A percentile compares a stretch with the other conserved stretches of the same genome.
Evolutionary conservation across 2,888 invertebrate genomes (phyloP).

Genomic region (Torymus texanus): DNA sequence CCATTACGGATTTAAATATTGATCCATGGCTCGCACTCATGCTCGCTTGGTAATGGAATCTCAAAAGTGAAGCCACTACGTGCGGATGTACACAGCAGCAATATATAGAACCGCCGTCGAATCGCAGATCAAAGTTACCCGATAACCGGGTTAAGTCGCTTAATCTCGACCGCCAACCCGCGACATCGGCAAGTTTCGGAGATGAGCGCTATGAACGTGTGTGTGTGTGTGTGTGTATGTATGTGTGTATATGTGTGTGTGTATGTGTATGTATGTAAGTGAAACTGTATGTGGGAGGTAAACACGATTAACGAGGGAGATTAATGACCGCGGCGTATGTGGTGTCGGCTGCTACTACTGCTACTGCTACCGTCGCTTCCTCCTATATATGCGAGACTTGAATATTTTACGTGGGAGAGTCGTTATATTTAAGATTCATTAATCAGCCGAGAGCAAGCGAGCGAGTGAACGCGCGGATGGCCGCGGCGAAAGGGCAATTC

Average conservation of each 20-base stretch:
- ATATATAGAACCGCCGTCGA: background rate
- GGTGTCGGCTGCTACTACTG: background rate
- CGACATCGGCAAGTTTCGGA: constrained; percentile 18
- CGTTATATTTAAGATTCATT: constrained; percentile 39
- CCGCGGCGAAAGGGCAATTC: background rate
- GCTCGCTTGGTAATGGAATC: constrained; percentile 32
- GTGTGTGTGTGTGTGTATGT: too few relatives aligned
- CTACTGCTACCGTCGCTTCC: too few relatives aligned
- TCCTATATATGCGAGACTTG: background rate
- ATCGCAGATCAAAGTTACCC: constrained; percentile 34
- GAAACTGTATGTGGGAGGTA: background rate
- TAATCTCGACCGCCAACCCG: background rate
- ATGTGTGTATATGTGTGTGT: too few relatives aligned
- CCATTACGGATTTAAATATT: constrained; percentile 72
- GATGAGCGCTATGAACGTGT: background rate
- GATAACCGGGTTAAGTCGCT: constrained; percentile 23
- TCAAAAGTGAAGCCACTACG: constrained; percentile 17
- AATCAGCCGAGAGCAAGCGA: constrained; percentile 7
- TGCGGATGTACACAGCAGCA: background rate
- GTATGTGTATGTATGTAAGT: background rate
- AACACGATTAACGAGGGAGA: constrained; percentile 33
- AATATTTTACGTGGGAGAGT: constrained; percentile 18
- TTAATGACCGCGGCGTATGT: constrained; percentile 28
- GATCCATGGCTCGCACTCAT: constrained; percentile 59
- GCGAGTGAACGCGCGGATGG: background rate